Evolutionary conservation across 2,797 vertebrate genomes (phyloP).

Genomic region (Amblyraja radiata): DNA sequence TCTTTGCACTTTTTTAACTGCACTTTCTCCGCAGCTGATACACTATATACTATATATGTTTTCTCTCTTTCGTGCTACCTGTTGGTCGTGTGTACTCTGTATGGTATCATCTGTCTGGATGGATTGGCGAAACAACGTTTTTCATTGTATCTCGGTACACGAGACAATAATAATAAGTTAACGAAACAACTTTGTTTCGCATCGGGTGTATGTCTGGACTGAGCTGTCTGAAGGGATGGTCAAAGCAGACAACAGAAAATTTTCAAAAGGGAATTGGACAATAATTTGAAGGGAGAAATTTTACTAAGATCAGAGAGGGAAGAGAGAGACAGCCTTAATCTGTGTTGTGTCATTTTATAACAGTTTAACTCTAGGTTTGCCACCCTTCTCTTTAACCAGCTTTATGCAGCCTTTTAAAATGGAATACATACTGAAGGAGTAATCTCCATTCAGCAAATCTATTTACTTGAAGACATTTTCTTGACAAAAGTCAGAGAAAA

Average conservation of each 20-base stretch:
- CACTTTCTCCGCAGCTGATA: no score
- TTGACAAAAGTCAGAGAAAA: background rate
- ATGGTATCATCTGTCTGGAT: no score
- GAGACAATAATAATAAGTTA: no score
- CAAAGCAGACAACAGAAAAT: background rate
- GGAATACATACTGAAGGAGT: background rate
- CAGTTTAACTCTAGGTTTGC: background rate
- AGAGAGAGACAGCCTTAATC: background rate
- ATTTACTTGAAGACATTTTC: background rate
- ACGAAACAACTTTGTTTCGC: background rate
- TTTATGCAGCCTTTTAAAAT: background rate
- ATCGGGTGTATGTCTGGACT: background rate
- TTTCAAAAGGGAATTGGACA: background rate
- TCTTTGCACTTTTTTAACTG: no score
- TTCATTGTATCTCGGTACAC: no score
- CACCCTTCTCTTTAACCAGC: background rate
- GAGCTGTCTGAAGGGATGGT: background rate
- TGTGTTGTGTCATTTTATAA: background rate
- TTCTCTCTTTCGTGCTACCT: no score
- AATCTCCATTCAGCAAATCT: background rate
- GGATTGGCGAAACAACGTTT: no score
- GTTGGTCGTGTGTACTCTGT: no score
- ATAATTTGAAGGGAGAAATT: background rate
- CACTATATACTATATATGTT: no score
- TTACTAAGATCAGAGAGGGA: no score